Conservation (phyloP, 2,113 vertebrate genomes). For the Polypterus bichir region DNA sequence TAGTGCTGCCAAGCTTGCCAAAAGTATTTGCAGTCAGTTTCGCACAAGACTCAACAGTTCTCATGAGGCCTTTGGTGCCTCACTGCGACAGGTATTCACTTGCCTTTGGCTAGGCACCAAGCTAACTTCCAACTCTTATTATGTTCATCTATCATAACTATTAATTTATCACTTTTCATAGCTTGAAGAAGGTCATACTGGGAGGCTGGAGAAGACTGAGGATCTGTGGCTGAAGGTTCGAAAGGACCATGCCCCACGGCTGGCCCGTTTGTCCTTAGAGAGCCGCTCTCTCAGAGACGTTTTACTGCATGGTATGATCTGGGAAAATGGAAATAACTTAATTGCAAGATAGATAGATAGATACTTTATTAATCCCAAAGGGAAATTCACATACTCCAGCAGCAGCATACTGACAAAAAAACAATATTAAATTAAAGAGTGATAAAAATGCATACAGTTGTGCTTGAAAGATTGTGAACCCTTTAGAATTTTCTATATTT, state of each 20-base stretch:
- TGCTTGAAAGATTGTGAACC: too few relatives aligned
- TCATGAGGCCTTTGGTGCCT: conserved; percentile 90
- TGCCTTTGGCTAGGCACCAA: background rate
- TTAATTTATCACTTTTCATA: conserved; percentile 27
- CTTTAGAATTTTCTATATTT: too few relatives aligned
- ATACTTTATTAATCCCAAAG: too few relatives aligned
- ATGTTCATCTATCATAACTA: background rate
- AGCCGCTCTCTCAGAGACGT: conserved; percentile 88
- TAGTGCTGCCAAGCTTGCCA: conserved; percentile 86
- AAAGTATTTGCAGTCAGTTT: conserved; percentile 95
- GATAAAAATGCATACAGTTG: too few relatives aligned
- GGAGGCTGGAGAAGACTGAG: conserved; percentile 90
- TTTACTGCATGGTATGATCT: conserved; percentile 68
- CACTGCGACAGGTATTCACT: conserved; percentile 71
- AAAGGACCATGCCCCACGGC: conserved; percentile 87
- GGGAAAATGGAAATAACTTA: too few relatives aligned
- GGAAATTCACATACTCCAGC: too few relatives aligned
- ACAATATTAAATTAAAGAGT: too few relatives aligned
- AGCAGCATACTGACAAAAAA: too few relatives aligned
- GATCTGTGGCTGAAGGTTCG: conserved; percentile 89
- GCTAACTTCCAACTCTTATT: background rate
- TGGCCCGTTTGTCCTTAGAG: conserved; percentile 85
- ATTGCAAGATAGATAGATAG: too few relatives aligned
- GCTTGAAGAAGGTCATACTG: conserved; percentile 88
- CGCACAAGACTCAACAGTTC: conserved; percentile 86